These are phyloP conservation scores for Drosophila macrothrix DNA, from an alignment of 2,888 invertebrate species.

Conservation along the genomic window DNA sequence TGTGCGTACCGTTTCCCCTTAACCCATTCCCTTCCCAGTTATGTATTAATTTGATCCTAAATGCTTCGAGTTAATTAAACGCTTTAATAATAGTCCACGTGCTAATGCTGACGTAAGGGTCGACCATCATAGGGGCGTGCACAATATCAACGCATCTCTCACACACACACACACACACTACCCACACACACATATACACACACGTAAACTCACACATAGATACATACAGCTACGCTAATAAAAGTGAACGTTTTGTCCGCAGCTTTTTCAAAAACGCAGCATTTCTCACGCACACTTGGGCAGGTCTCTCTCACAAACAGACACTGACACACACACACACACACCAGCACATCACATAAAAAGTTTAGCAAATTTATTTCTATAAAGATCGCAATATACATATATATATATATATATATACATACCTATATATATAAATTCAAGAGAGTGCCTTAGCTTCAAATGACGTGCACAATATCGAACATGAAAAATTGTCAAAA, in stretches of 20 bases:
- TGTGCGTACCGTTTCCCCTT: background rate
- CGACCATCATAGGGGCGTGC: conserved; percentile 81
- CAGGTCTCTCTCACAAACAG: conserved; percentile 14
- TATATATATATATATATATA: conserved; percentile 8
- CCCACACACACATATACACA: conserved; percentile 22
- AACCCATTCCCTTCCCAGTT: conserved; percentile 32
- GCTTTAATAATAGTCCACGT: conserved; percentile 82
- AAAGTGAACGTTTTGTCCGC: conserved; percentile 34
- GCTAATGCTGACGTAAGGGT: conserved; percentile 83
- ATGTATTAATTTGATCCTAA: conserved; percentile 74
- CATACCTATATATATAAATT: conserved; percentile 14
- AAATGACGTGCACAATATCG: conserved; percentile 41
- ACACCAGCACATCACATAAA: conserved; percentile 16
- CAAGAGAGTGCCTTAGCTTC: conserved; percentile 32
- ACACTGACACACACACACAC: conserved; percentile 21
- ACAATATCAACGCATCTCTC: conserved; percentile 66
- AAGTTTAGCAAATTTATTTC: conserved; percentile 55
- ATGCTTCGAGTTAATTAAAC: conserved; percentile 72
- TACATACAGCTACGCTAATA: conserved; percentile 20
- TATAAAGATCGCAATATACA: conserved; percentile 49
- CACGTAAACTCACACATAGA: conserved; percentile 8
- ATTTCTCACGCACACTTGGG: conserved; percentile 47
- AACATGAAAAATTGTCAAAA: conserved; percentile 43
- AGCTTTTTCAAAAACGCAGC: conserved; percentile 46
- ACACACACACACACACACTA: conserved; percentile 30